Evolutionary conservation across 2,888 invertebrate genomes (phyloP), one percentile per base, ranked within the genome.

Genomic region (Lochmaea crataegi): DNA sequence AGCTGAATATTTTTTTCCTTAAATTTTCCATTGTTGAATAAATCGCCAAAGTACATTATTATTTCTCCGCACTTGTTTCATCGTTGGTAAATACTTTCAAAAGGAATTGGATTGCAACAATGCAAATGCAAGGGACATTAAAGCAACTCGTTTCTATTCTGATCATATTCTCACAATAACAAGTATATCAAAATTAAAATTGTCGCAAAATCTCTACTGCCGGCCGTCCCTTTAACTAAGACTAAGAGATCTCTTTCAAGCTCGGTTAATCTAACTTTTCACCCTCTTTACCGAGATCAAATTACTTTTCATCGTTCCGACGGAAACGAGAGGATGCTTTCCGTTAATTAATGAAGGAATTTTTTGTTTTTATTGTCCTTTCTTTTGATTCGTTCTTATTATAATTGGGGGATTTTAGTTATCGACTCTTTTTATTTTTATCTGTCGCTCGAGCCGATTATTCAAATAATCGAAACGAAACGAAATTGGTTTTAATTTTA

Each of bases 191-290:
- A 73, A 77, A 72, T 74, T 71, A 68, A 61, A 75, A 72, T 75
- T 74, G 77, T 75, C 73, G 65, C 72, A 71, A 60, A 68, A 72
- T 63, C 67, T 64, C 68, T 16, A 16, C 51, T 18, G 26, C 16
- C 68, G 38, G 42, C 42, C 61, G 41, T 63, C 63, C 61, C 69
- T 71, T 74, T 75, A 77, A 75, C 71, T 71, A 73, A 76, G 76
- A 76, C 69, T 65, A 72, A 76, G 45, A 45, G 77, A 75, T 76
- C 77, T 74, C 72, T 76, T 77, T 77, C 66, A 69, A 75, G 72
- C 73, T 67, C 73, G 73, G 75, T 75, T 77, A 75, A 75, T 76
- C 76, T 75, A 76, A 77, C 77, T 77, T 77, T 77, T 77, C 77
- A 73, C 75, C 75, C 76, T 73, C 72, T 75, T 76, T 73, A 73